These are phyloP conservation scores for Nestor notabilis DNA, from an alignment of 2,113 vertebrate species.

Conservation along the genomic window DNA sequence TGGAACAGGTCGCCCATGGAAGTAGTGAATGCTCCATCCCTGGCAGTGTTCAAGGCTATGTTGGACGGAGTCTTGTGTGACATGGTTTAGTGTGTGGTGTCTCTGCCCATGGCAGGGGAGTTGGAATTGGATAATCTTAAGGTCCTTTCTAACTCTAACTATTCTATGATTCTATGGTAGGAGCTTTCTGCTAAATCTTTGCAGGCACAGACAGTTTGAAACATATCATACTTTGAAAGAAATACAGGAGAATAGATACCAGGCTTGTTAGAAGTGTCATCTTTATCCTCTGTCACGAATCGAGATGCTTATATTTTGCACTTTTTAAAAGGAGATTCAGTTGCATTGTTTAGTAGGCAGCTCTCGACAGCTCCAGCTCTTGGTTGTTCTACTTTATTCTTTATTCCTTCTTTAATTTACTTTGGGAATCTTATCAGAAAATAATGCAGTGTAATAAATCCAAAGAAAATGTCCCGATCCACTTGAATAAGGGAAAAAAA, in stretches of 20 bases:
- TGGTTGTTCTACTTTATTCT: not conserved
- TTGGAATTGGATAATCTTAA: not conserved
- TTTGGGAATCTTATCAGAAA: not conserved
- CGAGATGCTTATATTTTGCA: not conserved
- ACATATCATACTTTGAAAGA: not conserved
- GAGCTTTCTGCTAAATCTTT: not conserved
- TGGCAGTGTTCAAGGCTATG: not conserved
- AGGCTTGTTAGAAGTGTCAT: not conserved
- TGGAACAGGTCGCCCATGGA: not conserved
- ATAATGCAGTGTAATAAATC: not conserved
- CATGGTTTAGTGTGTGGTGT: not conserved
- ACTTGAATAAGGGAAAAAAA: not conserved
- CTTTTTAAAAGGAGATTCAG: not conserved
- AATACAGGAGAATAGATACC: not conserved
- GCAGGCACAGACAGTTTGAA: not conserved
- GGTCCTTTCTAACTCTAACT: too few relatives aligned
- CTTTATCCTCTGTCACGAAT: not conserved
- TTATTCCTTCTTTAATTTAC: not conserved
- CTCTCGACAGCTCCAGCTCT: not conserved
- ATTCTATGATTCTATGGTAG: not conserved
- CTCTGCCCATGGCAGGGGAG: too few relatives aligned
- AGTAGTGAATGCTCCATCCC: not conserved
- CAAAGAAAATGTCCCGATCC: not conserved
- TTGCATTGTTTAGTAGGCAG: not conserved
- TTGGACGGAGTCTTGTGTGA: not conserved